Evolutionary conservation across 2,113 vertebrate species (phyloP), one percentile per base, ranked within the genome.

Genomic region (Leucoraja erinaceus): DNA sequence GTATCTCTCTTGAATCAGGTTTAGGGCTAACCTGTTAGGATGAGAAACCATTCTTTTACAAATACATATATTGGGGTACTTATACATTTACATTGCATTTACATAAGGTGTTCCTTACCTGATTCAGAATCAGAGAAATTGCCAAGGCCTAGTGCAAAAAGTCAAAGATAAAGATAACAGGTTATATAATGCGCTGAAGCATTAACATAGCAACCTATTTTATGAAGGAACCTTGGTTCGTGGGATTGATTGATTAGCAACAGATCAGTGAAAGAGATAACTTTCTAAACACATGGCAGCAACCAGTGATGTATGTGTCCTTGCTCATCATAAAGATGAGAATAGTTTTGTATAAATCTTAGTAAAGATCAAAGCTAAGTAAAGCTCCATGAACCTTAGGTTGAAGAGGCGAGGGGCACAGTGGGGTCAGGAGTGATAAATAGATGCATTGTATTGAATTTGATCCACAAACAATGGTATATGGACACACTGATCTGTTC

Each of bases 301-400:
- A 63, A 59, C 28, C 12, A 31, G 59, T 88, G 59, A 88, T 88
- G 10, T 66, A 63, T 88, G 61, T 56, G 54, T 84, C 81, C 81
- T 61, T 56, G n/a, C 61, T 11, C 54, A 84, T 88, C n/a, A 18
- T 88, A 88, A 86, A 63, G 83, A 86, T 86, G 59, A 31, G 56
- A 86, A 86, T 86, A 86, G 59, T 63, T 88, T 63, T 88, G 83
- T 88, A n/a, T 88, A 63, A 88, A 63, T 63, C 59, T 88, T n/a
- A n/a, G 59, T 63, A 16, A 28, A 31, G 83, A 86, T 88, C 28
- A 88, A 88, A 63, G 83, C 59, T 63, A 63, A 63, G 83, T 88
- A 63, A 88, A 88, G 59, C 59, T 66, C 63, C 59, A 63, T 66
- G 83, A 63, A 88, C 63, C 59, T 88, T 88, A 12, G 12, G 59